phyloP scores from a whole-genome alignment of 2,113 vertebrate genomes.

The Zapornia atra region DNA sequence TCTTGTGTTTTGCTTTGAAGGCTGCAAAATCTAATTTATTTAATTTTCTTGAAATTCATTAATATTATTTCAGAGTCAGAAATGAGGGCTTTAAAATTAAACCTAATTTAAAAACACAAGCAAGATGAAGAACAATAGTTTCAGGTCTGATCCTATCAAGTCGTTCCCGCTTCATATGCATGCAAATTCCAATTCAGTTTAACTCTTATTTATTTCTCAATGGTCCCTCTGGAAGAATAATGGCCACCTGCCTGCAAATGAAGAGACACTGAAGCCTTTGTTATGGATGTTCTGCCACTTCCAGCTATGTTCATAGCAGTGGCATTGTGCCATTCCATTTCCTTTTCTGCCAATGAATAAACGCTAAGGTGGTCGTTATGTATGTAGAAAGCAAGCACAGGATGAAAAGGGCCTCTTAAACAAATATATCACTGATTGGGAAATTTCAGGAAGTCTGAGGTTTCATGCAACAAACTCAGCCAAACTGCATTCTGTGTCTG shows the following conservation, averaged over 20 bases:
- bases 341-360: slow-evolving; percentile 11
- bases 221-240: background rate
- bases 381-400: background rate
- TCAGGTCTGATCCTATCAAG: background rate
- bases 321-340: slow-evolving; percentile 42
- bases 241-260: background rate
- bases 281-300: slow-evolving; percentile 10
- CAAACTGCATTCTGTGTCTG: background rate
- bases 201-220: slow-evolving; percentile 31
- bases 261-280: background rate
- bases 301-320: background rate
- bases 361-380: background rate
- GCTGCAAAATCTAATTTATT: background rate
- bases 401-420: background rate
- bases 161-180: background rate
- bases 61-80: background rate
- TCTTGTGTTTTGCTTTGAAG: background rate
- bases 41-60: background rate
- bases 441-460: background rate
- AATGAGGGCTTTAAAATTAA: background rate
- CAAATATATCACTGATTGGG: background rate
- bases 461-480: background rate
- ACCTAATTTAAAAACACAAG: background rate
- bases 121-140: background rate
- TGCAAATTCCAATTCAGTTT: background rate